Evolutionary conservation across 2,113 vertebrate species (phyloP), one percentile per base, ranked within the genome.

Genomic region (Paralichthys olivaceus): DNA sequence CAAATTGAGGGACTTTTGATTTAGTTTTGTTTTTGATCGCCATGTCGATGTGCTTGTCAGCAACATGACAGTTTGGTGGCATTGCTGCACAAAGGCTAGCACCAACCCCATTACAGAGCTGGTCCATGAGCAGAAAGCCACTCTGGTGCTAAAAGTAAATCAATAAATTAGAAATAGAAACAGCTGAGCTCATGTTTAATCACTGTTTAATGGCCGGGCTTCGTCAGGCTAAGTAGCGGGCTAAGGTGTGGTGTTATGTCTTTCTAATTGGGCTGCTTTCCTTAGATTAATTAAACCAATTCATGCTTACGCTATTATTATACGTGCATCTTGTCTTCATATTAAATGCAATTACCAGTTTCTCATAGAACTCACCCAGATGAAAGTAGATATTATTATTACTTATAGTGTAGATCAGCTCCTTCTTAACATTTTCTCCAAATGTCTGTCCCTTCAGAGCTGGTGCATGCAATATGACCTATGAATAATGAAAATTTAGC

Each of bases 181-280:
- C 54, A 66, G 82, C 74, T 77, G 54, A 85, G 58, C 54, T 79
- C 68, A 66, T 77, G 58, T 82, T 77, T 77, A 82, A 84, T 87
- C 72, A 83, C 60, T 72, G 56, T 70, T 47, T 85, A 68, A 84
- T 84, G 77, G 54, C n/a, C 3, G 14, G 65, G 45, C 26, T 86
- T 87, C 62, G 81, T 87, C 63, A 78, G 37, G 17, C 17, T 85
- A 84, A 85, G 80, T 55, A 71, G 61, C 9, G 20, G 22, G 25
- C 13, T 45, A 80, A 23, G 45, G 25, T 32, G 19, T 54, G 19
- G 47, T 5, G 19, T 51, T 25, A 29, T 43, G 54, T 51, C 37
- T 1, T 43, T 58, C 1, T 56, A 54, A 72, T 78, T 57, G 12
- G 26, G 12, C 22, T 20, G 40, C 53, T 73, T 80, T 56, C 3